Conservation (phyloP, 2,113 vertebrate species). For the Cariama cristata region DNA sequence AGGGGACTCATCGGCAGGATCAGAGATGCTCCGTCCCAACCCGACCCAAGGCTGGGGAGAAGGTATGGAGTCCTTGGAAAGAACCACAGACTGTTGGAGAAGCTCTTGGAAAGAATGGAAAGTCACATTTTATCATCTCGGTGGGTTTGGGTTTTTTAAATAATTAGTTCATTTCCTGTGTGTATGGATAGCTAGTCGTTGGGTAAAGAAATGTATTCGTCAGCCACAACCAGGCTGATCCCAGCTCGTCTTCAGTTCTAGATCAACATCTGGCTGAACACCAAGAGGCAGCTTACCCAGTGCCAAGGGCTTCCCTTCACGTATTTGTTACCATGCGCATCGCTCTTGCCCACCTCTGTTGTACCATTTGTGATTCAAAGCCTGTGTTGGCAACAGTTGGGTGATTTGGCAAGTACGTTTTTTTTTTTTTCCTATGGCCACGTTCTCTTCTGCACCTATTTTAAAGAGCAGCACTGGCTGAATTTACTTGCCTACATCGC, state of each 20-base stretch:
- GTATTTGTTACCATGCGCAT: rapidly evolving
- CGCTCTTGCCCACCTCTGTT: not conserved
- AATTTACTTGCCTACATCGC: not conserved
- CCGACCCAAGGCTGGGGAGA: not conserved
- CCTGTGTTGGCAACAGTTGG: not conserved
- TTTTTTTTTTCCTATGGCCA: not conserved
- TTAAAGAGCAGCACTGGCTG: not conserved
- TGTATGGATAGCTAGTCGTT: not conserved
- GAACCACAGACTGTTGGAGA: not conserved
- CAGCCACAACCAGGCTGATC: not conserved
- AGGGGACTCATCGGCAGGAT: not conserved
- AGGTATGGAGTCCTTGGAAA: not conserved
- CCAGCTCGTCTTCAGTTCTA: not conserved
- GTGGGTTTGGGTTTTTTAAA: not conserved
- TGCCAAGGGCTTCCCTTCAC: not conserved
- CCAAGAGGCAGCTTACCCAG: not conserved
- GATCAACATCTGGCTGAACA: not conserved
- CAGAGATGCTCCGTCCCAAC: not conserved
- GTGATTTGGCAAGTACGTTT: not conserved
- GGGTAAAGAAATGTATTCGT: not conserved
- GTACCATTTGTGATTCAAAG: not conserved
- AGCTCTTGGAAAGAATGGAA: not conserved
- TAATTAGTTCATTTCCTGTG: not conserved
- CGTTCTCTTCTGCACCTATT: not conserved
- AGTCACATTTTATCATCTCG: not conserved